Percentiles rank a stretch among this genome's conserved stretches.
Evolutionary conservation across 2,113 vertebrate genomes (phyloP).

Genomic region (Corynorhinus townsendii): DNA sequence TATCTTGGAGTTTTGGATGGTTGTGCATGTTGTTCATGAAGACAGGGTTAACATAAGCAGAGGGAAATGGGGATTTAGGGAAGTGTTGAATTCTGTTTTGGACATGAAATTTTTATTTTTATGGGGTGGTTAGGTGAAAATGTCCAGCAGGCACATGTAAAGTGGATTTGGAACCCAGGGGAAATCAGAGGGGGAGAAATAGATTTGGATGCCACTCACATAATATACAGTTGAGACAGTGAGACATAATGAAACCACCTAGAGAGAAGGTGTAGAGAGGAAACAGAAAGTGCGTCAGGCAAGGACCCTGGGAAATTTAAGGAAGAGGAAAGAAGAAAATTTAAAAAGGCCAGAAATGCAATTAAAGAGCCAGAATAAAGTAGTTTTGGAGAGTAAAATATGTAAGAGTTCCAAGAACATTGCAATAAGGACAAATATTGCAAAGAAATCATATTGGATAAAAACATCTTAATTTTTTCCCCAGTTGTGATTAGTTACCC

Average conservation of each 20-base stretch:
- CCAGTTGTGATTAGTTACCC: neutral
- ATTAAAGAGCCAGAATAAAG: neutral
- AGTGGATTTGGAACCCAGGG: neutral
- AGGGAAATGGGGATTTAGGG: neutral
- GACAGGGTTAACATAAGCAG: neutral
- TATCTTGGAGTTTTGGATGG: neutral
- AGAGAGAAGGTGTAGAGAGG: neutral
- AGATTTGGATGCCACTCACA: neutral
- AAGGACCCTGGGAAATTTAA: neutral
- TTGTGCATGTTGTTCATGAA: neutral
- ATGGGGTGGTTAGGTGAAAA: neutral
- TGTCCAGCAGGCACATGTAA: neutral
- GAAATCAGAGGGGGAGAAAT: neutral
- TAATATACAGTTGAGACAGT: neutral
- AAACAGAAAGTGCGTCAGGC: neutral
- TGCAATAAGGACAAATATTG: neutral
- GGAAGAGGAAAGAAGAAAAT: neutral
- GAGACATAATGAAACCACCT: neutral
- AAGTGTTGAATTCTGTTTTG: slow-evolving; percentile 1
- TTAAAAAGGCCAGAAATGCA: neutral
- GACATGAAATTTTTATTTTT: neutral
- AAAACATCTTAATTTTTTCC: neutral
- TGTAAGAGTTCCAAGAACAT: neutral
- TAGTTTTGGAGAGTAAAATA: neutral
- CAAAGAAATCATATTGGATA: neutral